Base-by-base conservation (phyloP, 2,888 invertebrate genomes). In the Apeira syringaria region DNA sequence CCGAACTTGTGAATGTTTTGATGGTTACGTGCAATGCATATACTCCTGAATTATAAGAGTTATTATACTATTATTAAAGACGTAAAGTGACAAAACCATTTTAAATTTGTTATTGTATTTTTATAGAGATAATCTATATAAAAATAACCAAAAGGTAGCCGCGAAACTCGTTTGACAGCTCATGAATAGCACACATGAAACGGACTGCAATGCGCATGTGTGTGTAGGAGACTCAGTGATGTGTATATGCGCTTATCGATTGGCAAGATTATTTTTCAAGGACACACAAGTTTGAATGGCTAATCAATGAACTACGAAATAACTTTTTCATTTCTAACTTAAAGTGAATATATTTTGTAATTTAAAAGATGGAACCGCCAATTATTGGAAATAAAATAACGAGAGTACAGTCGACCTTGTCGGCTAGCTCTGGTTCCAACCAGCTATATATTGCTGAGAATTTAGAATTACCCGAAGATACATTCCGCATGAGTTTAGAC, bases 151-250 rank as follows among this genome's bases (percentile, higher is more conserved):
- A 71, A 73, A 70, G 59, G 63, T 70, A 67, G 68, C 75, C 80
- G 83, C 82, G 63, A 80, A 86, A 88, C 87, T 61, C 64, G 86
- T 87, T 87, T 88, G 88, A 88, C 88, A 87, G 80, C 78, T 86
- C 82, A 74, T 59, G 59, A 70, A 83, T 73, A 80, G 49, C 85
- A 74, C 51, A 60, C 56, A 33, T 50, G 56, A 36, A 41, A 36
- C 38, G 39, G 39, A 50, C 41, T 42, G 45, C 24, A 50, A 1
- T 75, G 77, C 75, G 79, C 74, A 76, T 74, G 85, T 87, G 77
- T 84, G 81, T 86, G 76, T 84, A 80, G 49, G 77, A 73, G 49
- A 43, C 24, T 28, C 58, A 87, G 86, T 85, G 86, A 86, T 86
- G 86, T 82, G 79, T 84, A 82, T 84, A 81, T 82, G 66, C 64